phyloP scores from a whole-genome alignment of 2,113 vertebrate genomes.

The Laterallus jamaicensis region DNA sequence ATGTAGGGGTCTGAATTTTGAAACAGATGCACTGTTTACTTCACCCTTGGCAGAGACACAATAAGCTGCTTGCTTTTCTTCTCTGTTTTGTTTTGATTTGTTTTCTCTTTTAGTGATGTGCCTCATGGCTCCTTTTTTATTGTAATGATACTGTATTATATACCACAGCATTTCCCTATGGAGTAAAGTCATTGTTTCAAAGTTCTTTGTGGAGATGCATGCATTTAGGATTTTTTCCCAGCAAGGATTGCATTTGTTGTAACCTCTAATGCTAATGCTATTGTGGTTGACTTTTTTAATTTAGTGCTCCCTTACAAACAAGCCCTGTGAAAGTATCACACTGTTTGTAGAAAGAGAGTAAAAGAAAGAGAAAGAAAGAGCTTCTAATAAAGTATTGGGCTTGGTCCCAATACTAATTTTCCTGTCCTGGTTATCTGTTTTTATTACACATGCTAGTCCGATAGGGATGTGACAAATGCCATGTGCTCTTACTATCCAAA shows the following conservation, averaged over 20 bases:
- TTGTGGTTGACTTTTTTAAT: slow-evolving; percentile 73
- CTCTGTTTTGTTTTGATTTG: slow-evolving; percentile 66
- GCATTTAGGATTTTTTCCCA: slow-evolving; percentile 67
- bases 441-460: slow-evolving; percentile 49
- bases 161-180: slow-evolving; percentile 67
- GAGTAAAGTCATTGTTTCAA: slow-evolving; percentile 71
- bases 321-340: slow-evolving; percentile 61
- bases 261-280: slow-evolving; percentile 61
- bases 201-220: slow-evolving; percentile 71
- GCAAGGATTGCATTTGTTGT: slow-evolving; percentile 59
- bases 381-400: slow-evolving; percentile 67
- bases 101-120: slow-evolving; percentile 67
- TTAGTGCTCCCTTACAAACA: slow-evolving; percentile 44
- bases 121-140: slow-evolving; percentile 68
- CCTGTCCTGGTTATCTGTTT: slow-evolving; percentile 53
- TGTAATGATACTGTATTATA: slow-evolving; percentile 72
- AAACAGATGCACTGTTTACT: slow-evolving; percentile 59
- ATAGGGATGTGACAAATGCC: slow-evolving; percentile 37
- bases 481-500: slow-evolving; percentile 18
- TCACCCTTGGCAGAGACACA: slow-evolving; percentile 63
- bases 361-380: slow-evolving; percentile 56
- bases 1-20: slow-evolving; percentile 59
- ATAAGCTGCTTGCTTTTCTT: slow-evolving; percentile 60
- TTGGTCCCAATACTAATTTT: slow-evolving; percentile 72
- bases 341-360: slow-evolving; percentile 58